Conservation (phyloP, 2,113 vertebrate genomes). For the Climacteris rufus region DNA sequence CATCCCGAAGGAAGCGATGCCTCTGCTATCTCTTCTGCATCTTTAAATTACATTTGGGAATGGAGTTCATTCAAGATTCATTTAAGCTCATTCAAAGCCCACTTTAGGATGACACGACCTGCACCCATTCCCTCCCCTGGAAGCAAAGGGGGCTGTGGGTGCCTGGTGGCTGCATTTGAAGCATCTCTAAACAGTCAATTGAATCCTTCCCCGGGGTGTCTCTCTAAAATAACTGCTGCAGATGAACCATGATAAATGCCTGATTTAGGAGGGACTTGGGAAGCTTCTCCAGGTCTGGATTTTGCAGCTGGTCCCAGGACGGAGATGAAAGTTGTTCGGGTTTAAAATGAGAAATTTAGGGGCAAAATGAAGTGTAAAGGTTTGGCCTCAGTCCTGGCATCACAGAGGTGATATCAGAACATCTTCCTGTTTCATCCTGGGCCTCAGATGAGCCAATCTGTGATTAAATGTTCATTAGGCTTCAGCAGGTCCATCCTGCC, state of each 20-base stretch:
- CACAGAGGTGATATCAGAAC: neutral
- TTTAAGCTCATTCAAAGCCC: neutral
- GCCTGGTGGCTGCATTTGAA: neutral
- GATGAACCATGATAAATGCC: neutral
- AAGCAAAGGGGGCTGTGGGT: neutral
- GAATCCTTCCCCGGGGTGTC: neutral
- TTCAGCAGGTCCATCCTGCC: neutral
- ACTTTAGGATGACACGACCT: neutral
- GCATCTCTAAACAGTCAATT: neutral
- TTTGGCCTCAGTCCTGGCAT: neutral
- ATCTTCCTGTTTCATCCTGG: neutral
- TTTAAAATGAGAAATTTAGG: neutral
- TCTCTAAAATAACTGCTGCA: neutral
- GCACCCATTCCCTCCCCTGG: neutral
- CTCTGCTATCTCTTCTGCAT: neutral
- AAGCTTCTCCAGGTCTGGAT: neutral
- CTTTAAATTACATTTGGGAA: conserved; percentile 22
- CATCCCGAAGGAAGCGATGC: neutral
- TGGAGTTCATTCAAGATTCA: neutral
- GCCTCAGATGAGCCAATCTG: neutral
- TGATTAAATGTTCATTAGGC: neutral
- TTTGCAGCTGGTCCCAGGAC: neutral
- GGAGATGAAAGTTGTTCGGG: neutral
- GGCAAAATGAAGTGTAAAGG: neutral
- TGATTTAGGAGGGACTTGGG: neutral